phyloP scores from a whole-genome alignment of 2,797 vertebrate species.

The Yasuhikotakia modesta region DNA sequence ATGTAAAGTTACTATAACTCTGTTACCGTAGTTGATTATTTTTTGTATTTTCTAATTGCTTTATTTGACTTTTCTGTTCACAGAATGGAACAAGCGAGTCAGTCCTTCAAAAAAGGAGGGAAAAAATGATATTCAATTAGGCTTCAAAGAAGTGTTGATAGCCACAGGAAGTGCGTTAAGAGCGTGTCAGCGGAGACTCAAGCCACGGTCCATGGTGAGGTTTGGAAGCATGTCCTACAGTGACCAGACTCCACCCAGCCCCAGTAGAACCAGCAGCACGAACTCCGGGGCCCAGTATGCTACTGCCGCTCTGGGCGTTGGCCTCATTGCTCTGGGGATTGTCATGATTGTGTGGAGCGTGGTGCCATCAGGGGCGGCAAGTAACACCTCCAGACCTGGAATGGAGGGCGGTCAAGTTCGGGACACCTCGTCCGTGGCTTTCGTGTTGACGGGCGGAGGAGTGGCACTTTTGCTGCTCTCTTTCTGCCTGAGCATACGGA shows the following conservation, averaged over 20 bases:
- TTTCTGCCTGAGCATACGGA: constrained; percentile 86
- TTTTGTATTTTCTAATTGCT: background rate
- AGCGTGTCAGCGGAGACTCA: background rate
- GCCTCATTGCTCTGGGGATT: constrained; percentile 88
- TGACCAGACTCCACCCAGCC: constrained; percentile 44
- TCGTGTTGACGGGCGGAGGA: constrained; percentile 87
- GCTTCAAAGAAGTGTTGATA: background rate
- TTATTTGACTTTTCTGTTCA: background rate
- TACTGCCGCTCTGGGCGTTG: constrained; percentile 89
- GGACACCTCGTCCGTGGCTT: constrained; percentile 90
- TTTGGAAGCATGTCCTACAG: constrained; percentile 56
- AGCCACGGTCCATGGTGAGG: constrained; percentile 24
- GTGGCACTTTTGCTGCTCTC: constrained; percentile 87
- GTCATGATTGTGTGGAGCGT: constrained; percentile 97
- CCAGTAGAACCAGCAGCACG: constrained; percentile 60
- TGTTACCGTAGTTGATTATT: background rate
- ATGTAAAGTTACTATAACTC: background rate
- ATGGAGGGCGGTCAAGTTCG: constrained; percentile 49
- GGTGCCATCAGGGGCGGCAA: constrained; percentile 71
- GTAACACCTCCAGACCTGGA: constrained; percentile 71
- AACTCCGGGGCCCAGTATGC: constrained; percentile 90
- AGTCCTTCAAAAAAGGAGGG: constrained; percentile 22
- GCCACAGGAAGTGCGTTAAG: background rate
- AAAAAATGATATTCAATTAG: background rate
- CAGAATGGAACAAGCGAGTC: background rate